Conservation (phyloP, 1,140 invertebrate species). For the Ceratina calcarata region DNA sequence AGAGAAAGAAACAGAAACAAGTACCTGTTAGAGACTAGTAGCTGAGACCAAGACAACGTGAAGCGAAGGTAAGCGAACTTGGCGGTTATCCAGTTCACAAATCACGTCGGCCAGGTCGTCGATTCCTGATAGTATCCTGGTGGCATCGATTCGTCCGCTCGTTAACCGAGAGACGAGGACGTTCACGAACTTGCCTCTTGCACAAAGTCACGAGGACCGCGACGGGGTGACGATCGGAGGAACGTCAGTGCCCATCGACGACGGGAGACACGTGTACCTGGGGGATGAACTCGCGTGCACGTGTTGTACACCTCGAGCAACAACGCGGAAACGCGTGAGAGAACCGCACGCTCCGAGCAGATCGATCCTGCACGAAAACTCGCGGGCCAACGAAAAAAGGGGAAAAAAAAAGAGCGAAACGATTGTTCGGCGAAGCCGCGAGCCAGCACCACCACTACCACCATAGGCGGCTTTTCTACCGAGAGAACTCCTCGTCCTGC, state of each 20-base stretch:
- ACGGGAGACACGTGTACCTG: slow-evolving; percentile 34
- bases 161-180: background rate
- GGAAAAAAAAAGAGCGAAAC: background rate
- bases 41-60: background rate
- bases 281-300: slow-evolving; percentile 9
- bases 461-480: slow-evolving; percentile 51
- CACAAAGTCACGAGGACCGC: background rate
- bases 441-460: slow-evolving; percentile 30
- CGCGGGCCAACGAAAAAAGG: background rate
- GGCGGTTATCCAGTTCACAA: slow-evolving; percentile 18
- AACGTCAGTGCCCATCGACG: slow-evolving; percentile 5
- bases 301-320: background rate
- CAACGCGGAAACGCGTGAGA: background rate
- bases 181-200: background rate
- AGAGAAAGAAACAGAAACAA: background rate
- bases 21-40: slow-evolving; percentile 1
- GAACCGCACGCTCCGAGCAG: background rate
- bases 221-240: background rate
- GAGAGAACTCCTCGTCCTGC: slow-evolving; percentile 53
- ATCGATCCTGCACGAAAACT: slow-evolving; percentile 23
- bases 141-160: slow-evolving; percentile 26
- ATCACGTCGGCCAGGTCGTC: background rate
- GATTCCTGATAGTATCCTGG: slow-evolving; percentile 11
- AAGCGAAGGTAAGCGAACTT: background rate
- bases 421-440: slow-evolving; percentile 2